Evolutionary conservation across 1,140 invertebrate genomes (phyloP), one percentile per base, ranked within the genome.

Genomic region (Saccostrea echinata): DNA sequence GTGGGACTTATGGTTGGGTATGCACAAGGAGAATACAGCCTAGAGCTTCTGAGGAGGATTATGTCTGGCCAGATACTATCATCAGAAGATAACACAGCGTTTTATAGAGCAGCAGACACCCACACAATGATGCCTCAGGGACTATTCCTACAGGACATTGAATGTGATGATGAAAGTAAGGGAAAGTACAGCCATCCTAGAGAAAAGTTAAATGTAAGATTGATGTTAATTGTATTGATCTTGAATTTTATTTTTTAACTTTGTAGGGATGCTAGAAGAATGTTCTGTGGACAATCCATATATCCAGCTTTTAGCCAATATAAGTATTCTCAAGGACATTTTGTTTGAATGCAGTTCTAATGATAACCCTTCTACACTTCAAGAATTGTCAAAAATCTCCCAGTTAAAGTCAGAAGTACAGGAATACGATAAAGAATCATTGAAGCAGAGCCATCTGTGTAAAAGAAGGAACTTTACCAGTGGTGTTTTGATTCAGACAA

Each of bases 261-360:
- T 76, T 76, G 16, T 33, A 76, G 68, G 16, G 3, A 33, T 76
- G 13, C 24, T 6, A 12, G 68, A 76, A 27, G 16, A 16, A 27
- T 61, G 55, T 21, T 27, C 24, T 11, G 16, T 30, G 4, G 30
- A 76, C 68, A 76, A 76, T 27, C 30, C 68, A 3, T 76, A 76
- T 76, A 76, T 76, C 30, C 27, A 76, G 68, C 68, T 76, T 16
- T 76, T 76, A 30, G 68, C 68, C 24, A 76, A 76, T 76, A 30
- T 76, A 18, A 30, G 27, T 16, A 76, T 16, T 76, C 68, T 76
- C 27, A 30, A 13, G 27, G 24, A 30, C 13, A 76, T 76, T 3
- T 76, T 76, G 27, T 18, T 30, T 30, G 33, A 76, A 9, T 30
- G 27, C 27, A 76, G 12, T 76, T 30, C 11, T 33, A 76, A 13